Conservation (phyloP, 2,888 invertebrate genomes). For the Hoplodrina blanda region DNA sequence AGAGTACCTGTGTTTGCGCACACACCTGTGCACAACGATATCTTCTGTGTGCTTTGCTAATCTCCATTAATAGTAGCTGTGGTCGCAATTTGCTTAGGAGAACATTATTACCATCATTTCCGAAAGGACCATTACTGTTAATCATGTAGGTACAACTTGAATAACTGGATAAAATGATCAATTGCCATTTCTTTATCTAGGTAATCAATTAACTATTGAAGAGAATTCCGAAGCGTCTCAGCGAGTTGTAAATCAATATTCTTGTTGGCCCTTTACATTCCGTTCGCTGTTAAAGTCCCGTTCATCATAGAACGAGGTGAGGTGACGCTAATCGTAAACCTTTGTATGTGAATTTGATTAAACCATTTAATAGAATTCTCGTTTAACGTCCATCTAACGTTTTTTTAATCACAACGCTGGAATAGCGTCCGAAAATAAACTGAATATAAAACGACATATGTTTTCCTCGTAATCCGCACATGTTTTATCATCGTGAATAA, state of each 20-base stretch:
- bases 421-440: conserved; percentile 37
- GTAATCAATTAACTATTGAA: conserved; percentile 35
- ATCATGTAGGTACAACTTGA: background rate
- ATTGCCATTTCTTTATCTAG: conserved; percentile 1
- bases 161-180: conserved; percentile 11
- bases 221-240: conserved; percentile 20
- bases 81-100: too few species aligned
- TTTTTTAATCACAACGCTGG: conserved; percentile 26
- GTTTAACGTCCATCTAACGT: background rate
- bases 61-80: too few species aligned
- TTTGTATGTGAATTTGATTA: conserved; percentile 42
- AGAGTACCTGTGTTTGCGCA: too few species aligned
- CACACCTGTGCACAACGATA: too few species aligned
- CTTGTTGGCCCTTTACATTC: conserved; percentile 45
- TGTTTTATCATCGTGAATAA: conserved; percentile 27
- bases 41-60: too few species aligned
- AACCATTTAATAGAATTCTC: conserved; percentile 13
- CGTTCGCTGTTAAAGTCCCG: conserved; percentile 46
- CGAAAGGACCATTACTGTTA: background rate
- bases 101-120: background rate
- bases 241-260: conserved; percentile 48
- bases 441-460: conserved; percentile 20
- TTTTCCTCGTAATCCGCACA: conserved; percentile 38
- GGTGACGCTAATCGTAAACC: conserved; percentile 21
- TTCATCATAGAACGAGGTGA: conserved; percentile 30